phyloP scores from a whole-genome alignment of 2,888 invertebrate species.

The Amorpha juglandis region DNA sequence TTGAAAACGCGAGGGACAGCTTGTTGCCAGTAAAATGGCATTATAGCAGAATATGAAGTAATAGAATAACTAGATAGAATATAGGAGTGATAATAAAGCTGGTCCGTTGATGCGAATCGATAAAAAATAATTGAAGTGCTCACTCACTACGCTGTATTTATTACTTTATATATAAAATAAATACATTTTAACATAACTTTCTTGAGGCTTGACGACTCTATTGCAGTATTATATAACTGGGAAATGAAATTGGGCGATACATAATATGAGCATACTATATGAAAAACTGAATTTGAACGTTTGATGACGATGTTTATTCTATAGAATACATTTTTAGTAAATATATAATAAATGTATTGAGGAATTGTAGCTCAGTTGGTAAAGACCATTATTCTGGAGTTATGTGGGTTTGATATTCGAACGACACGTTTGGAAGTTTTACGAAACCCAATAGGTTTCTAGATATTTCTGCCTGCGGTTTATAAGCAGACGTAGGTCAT shows the following conservation, averaged over 20 bases:
- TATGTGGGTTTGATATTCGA: not conserved
- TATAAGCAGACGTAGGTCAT: no score
- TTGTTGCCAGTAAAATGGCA: no score
- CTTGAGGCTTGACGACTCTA: not conserved
- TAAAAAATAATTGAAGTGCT: constrained; percentile 26
- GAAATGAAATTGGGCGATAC: not conserved
- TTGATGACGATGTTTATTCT: not conserved
- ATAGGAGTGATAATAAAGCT: not conserved
- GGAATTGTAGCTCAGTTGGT: not conserved
- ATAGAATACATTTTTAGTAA: not conserved
- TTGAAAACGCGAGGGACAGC: no score
- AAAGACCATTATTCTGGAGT: not conserved
- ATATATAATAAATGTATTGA: not conserved
- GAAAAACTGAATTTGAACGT: not conserved
- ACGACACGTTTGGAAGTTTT: not conserved
- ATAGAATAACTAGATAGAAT: not conserved
- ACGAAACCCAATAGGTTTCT: no score
- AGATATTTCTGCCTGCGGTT: no score
- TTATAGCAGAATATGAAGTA: not conserved
- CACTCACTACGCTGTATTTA: constrained; percentile 44
- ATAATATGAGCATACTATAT: not conserved
- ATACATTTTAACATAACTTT: constrained; percentile 1
- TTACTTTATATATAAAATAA: constrained; percentile 35
- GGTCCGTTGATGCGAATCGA: constrained; percentile 45
- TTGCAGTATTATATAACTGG: not conserved